A percentile compares a stretch with the other conserved stretches of the same genome.
phyloP scores from a whole-genome alignment of 1,140 invertebrate genomes.

The Homarus americanus region DNA sequence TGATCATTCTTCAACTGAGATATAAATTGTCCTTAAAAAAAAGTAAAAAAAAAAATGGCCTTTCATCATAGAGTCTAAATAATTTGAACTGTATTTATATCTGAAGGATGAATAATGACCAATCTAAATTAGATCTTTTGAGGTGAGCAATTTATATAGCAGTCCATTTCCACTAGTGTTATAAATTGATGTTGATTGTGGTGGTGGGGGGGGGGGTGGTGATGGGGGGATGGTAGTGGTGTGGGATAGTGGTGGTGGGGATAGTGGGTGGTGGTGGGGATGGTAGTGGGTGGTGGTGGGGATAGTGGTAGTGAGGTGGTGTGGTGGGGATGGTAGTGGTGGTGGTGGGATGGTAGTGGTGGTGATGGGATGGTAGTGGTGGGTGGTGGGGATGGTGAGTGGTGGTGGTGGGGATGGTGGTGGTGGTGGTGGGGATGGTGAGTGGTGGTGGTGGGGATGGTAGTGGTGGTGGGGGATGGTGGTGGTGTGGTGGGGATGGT shows the following conservation, averaged over 20 bases:
- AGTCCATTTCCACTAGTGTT: slow-evolving; percentile 26
- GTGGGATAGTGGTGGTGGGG: neutral
- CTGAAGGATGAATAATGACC: slow-evolving; percentile 35
- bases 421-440: too few species aligned
- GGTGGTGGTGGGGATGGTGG: too few species aligned
- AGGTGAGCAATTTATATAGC: slow-evolving; percentile 5
- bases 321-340: neutral
- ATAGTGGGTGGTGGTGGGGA: neutral
- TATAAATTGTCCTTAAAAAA: too few species aligned
- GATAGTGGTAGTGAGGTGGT: neutral
- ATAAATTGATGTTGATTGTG: slow-evolving; percentile 15
- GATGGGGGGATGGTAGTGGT: neutral
- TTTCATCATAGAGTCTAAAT: neutral
- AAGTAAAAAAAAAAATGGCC: neutral
- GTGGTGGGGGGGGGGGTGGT: neutral
- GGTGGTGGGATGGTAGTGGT: neutral
- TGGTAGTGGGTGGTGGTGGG: neutral
- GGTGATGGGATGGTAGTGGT: neutral
- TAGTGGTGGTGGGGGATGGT: too few species aligned
- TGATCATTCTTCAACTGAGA: slow-evolving; percentile 6
- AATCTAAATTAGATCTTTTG: slow-evolving; percentile 50
- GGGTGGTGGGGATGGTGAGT: neutral
- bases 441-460: too few species aligned
- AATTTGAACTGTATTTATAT: neutral
- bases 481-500: neutral